These are phyloP conservation scores for Microtus pennsylvanicus DNA, from an alignment of 2,113 vertebrate genomes.

Conservation along the genomic window DNA sequence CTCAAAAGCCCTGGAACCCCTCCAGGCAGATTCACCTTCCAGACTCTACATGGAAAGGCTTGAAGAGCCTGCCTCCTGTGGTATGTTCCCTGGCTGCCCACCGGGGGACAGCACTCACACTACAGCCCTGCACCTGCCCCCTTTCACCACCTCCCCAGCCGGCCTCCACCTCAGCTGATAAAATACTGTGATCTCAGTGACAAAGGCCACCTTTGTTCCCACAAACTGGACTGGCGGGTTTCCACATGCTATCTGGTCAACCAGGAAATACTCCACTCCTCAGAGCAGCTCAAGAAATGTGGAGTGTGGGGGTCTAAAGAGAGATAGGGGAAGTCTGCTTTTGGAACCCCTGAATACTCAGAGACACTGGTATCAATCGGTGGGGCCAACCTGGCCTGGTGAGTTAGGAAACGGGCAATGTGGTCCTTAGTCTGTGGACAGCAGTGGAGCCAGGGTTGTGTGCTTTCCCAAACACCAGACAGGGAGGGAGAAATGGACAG, in stretches of 20 bases:
- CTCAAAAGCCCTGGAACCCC: no score
- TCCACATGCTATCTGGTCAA: conserved; percentile 60
- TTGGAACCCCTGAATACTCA: no score
- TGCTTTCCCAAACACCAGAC: neutral
- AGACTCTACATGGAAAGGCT: neutral
- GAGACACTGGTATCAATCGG: neutral
- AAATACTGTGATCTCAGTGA: conserved; percentile 51
- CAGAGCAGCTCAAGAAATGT: neutral
- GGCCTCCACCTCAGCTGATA: conserved; percentile 51
- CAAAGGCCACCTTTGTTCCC: conserved; percentile 75
- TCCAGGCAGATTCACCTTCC: no score
- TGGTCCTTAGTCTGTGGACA: neutral
- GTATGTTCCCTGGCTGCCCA: neutral
- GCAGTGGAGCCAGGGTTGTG: neutral
- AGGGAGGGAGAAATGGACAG: neutral
- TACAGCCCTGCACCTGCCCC: neutral
- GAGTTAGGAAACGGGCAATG: neutral
- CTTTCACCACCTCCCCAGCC: neutral
- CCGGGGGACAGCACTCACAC: fast-evolving
- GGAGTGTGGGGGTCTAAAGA: neutral
- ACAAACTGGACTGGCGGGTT: conserved; percentile 81
- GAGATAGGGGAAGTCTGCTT: neutral
- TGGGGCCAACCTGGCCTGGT: no score
- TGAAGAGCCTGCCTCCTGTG: fast-evolving
- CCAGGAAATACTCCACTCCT: conserved; percentile 57